These are phyloP conservation scores for Scalopus aquaticus DNA, from an alignment of 2,113 vertebrate species.

Conservation along the genomic window DNA sequence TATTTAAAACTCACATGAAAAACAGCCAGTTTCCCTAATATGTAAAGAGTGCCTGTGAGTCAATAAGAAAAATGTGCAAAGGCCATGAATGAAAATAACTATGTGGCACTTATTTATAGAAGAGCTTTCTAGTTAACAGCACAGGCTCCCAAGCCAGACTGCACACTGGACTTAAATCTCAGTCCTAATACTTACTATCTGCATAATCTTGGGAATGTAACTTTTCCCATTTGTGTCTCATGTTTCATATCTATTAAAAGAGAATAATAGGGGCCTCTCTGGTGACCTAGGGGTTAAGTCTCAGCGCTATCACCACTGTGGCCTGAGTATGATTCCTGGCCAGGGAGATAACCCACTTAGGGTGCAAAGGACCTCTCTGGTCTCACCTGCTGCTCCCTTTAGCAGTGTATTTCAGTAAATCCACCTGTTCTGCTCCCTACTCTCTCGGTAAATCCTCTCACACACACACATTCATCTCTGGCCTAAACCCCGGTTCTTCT, in stretches of 20 bases:
- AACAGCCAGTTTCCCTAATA: not conserved
- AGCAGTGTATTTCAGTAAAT: too few species aligned
- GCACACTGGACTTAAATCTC: not conserved
- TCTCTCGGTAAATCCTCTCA: too few species aligned
- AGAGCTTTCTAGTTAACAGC: not conserved
- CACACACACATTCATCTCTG: too few species aligned
- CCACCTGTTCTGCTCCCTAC: too few species aligned
- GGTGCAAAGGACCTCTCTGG: too few species aligned
- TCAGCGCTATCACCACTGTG: too few species aligned
- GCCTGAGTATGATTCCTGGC: too few species aligned
- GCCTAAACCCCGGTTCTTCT: too few species aligned
- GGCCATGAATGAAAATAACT: not conserved
- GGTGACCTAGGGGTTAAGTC: too few species aligned
- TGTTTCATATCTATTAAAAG: not conserved
- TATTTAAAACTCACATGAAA: conserved; percentile 29
- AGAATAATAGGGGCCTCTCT: not conserved
- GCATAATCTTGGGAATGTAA: not conserved
- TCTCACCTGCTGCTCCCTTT: too few species aligned
- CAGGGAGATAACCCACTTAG: too few species aligned
- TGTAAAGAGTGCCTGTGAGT: not conserved
- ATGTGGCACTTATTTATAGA: not conserved
- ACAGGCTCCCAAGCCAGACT: not conserved
- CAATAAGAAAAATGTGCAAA: not conserved
- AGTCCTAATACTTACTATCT: not conserved
- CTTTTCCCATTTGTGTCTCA: not conserved